Percentiles rank a stretch among this genome's conserved stretches.
Evolutionary conservation across 2,113 vertebrate genomes (phyloP).

Genomic region (Pteruthius melanotis): DNA sequence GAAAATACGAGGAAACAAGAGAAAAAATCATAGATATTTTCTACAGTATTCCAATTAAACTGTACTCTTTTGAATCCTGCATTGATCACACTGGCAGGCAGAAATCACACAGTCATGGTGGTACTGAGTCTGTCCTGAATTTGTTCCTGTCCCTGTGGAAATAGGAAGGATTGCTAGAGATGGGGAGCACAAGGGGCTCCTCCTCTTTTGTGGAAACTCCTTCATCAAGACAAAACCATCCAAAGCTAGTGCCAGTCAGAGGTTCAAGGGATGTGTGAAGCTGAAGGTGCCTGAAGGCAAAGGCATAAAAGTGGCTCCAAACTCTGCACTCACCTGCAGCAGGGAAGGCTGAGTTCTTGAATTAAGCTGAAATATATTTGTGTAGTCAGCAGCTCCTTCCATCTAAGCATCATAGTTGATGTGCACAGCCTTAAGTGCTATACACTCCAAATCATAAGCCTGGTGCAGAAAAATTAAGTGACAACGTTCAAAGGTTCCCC

Average conservation of each 20-base stretch:
- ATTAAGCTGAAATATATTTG: neutral
- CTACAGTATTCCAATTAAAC: neutral
- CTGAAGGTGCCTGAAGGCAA: neutral
- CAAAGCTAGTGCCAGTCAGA: neutral
- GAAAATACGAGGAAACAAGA: neutral
- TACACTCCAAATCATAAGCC: neutral
- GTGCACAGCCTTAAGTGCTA: too few relatives aligned
- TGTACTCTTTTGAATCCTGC: neutral
- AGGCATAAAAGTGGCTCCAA: neutral
- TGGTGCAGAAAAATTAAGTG: neutral
- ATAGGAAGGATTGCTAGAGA: neutral
- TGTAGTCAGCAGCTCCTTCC: neutral
- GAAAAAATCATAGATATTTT: neutral
- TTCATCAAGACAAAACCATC: neutral
- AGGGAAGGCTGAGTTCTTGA: neutral
- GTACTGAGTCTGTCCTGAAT: neutral
- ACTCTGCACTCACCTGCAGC: neutral
- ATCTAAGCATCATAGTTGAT: neutral
- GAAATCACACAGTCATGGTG: neutral
- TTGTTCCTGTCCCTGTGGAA: neutral
- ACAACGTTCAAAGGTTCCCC: neutral
- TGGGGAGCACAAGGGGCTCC: neutral
- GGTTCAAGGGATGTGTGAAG: neutral
- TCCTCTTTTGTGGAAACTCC: neutral
- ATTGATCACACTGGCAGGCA: neutral